Evolutionary conservation across 2,113 vertebrate species (phyloP), one percentile per base, ranked within the genome.

Genomic region (Myotis brandtii): DNA sequence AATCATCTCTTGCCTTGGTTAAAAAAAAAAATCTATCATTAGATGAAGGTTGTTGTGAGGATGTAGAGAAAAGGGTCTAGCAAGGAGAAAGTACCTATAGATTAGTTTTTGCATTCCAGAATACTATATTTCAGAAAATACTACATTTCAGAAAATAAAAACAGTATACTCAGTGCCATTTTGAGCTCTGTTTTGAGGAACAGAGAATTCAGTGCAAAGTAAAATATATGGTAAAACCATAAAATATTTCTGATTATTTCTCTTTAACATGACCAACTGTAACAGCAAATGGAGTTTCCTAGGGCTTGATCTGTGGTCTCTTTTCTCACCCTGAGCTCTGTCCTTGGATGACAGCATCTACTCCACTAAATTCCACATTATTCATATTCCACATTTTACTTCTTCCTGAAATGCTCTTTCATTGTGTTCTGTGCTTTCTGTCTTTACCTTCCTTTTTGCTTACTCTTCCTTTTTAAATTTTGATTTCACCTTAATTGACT

Each of bases 161-260:
- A 66, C 20, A 37, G 4, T 77, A 12, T 64, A 37, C 12, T 72
- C 27, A 59, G 1, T 77, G n/a, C 21, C 17, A 12, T 79, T 76
- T 79, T 79, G 75, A 91, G 9, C 34, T 88, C 48, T 75, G 16
- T 72, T 66, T 86, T 93, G 66, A 90, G 43, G 9, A 92, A 81
- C 25, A 67, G 37, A 80, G 18, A 95, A 82, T 73, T 81, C 30
- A 76, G 9, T 43, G 25, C 62, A 50, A 73, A 86, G 25, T 81
- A 46, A 84, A 87, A 87, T 66, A 79, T 40, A 14, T 62, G 20
- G 34, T 34, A 72, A 95, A 80, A 3, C n/a, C 20, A 14, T 52
- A 59, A 90, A 18, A 25, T 27, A 20, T 40, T 91, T 56, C 40
- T 73, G 48, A 13, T 11, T 59, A 66, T 85, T 86, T 40, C 34